Conservation (phyloP, 2,888 invertebrate genomes). For the Parnassius glacialis region DNA sequence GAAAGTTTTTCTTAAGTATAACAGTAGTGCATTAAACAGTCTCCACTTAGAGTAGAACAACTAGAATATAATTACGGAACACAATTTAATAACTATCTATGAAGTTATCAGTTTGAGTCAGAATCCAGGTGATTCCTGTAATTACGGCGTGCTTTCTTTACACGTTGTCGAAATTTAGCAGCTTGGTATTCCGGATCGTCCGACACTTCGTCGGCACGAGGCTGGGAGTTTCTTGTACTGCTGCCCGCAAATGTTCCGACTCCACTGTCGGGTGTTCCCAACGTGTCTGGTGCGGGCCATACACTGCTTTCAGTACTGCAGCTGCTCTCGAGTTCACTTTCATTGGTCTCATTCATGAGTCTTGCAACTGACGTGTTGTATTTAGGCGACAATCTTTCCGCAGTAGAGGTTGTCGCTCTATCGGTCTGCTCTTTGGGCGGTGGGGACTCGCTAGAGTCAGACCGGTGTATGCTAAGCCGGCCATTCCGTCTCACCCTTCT, state of each 20-base stretch:
- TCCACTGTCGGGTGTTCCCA: slow-evolving; percentile 61
- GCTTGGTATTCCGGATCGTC: slow-evolving; percentile 75
- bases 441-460: slow-evolving; percentile 70
- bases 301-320: slow-evolving; percentile 66
- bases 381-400: slow-evolving; percentile 50
- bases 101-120: slow-evolving; percentile 80
- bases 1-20: slow-evolving; percentile 28
- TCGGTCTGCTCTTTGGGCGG: slow-evolving; percentile 53
- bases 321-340: slow-evolving; percentile 75
- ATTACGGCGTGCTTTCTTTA: slow-evolving; percentile 83
- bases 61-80: slow-evolving; percentile 34
- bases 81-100: slow-evolving; percentile 40
- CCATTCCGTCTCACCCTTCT: slow-evolving; percentile 57
- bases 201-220: slow-evolving; percentile 53
- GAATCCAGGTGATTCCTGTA: slow-evolving; percentile 84
- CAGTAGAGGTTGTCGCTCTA: slow-evolving; percentile 46
- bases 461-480: slow-evolving; percentile 50
- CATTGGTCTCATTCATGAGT: slow-evolving; percentile 75
- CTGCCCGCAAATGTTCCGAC: slow-evolving; percentile 61
- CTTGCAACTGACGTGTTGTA: slow-evolving; percentile 64
- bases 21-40: slow-evolving; percentile 36
- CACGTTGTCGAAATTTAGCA: slow-evolving; percentile 78
- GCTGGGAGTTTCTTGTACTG: slow-evolving; percentile 51
- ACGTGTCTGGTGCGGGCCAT: slow-evolving; percentile 48
- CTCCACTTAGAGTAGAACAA: slow-evolving; percentile 31